Base-by-base conservation (phyloP, 2,113 vertebrate genomes). In the Paracanthobrama guichenoti region DNA sequence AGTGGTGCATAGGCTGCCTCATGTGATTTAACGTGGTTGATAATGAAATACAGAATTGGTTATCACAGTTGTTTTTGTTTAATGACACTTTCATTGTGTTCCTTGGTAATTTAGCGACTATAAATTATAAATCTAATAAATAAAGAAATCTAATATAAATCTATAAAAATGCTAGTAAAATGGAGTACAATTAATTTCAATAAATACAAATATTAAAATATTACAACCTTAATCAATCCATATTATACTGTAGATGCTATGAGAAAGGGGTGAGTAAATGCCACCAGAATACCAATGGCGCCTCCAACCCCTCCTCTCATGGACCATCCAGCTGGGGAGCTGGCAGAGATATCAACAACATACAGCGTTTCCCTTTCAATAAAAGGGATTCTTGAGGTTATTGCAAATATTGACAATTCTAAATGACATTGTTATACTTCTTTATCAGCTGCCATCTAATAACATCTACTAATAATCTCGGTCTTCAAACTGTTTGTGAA, bases 281-380 rank as follows among this genome's bases (percentile, higher is more conserved):
- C 18, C 66, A 11, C 1, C 66, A 69, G 66, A 69, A 39, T 22
- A 67, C 64, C 16, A 67, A 66, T 35, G 3, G 8, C 1, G 3
- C 64, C 64, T 67, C 31, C 9, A 39, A 10, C 18, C 66, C 66
- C 31, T 69, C 66, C 31, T 69, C 18, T 69, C 66, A 39, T 67
- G 18, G 28, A 69, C 18, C 31, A 22, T 69, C 66, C 66, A 69
- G 31, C 31, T 69, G 64, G 28, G 28, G 16, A 35, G 28, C 7
- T 67, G 66, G 66, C 66, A 69, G 31, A 69, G 8, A 69, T 69
- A 39, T 69, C 66, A 73, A 24, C 71, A 48, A 16, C 11, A 73
- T 73, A 73, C 22, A 73, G 22, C 42, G 24, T 44, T 46, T 73
- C 42, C 6, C 20, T 73, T 44, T 46, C n/a, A 46, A 48, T 73